Base-by-base conservation (phyloP, 2,113 vertebrate species). In the Thunnus maccoyii region DNA sequence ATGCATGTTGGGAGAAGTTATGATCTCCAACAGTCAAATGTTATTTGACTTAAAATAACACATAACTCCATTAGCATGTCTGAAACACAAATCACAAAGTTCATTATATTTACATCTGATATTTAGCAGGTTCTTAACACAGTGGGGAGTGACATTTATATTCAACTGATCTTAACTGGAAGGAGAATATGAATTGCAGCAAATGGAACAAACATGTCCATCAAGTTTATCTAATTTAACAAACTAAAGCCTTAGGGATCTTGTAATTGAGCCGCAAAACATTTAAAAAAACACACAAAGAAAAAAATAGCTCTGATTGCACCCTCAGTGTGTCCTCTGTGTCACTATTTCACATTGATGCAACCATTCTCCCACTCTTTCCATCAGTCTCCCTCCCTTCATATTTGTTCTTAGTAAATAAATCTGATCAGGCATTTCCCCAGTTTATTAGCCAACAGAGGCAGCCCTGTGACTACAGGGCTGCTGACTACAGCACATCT, bases 401-500 rank as follows among this genome's bases (percentile, higher is more conserved):
- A 83, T 60, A 69, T 82, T 84, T 83, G 81, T 76, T 78, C 73
- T 85, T 52, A 2, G 87, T 87, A 92, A 94, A 93, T 94, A 94
- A 88, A 92, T 94, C 88, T 87, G 80, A 92, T 90, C 78, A 50
- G 82, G 85, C 90, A 60, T 89, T 89, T 89, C 78, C 80, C 65
- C 60, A 36, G 66, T 93, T 91, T 93, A 91, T 93, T 91, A 87
- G 86, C 84, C 81, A 50, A 76, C 82, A 63, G 81, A 84, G 82
- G 82, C 86, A 77, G 82, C 11, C 51, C 64, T 82, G 75, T 60
- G 78, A 85, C 79, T 60, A 16, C 84, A 65, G 66, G 71, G 84
- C 36, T 89, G 92, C 93, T 94, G 92, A 94, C 90, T 73, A 27
- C 76, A 88, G 90, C 88, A 86, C 69, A 80, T 92, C 86, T 78